Conservation (phyloP, 2,888 invertebrate genomes). For the Serripes groenlandicus region DNA sequence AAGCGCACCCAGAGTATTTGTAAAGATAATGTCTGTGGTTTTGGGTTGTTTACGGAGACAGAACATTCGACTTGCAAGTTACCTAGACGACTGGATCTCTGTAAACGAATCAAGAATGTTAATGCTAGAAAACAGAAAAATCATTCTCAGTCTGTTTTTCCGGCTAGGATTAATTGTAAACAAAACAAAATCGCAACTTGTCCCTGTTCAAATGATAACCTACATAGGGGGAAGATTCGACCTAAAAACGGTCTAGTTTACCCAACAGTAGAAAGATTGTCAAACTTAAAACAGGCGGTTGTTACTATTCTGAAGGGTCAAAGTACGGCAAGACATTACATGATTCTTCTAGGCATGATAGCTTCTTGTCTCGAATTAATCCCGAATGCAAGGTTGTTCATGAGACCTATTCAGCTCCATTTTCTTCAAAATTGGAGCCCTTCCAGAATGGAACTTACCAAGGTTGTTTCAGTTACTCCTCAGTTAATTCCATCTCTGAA, state of each 20-base stretch:
- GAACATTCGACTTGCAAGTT: slow-evolving; percentile 38
- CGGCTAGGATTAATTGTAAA: slow-evolving; percentile 56
- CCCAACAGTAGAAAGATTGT: slow-evolving; percentile 41
- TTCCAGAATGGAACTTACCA: slow-evolving; percentile 21
- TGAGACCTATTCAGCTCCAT: slow-evolving; percentile 59
- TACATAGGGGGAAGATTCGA: slow-evolving; percentile 38
- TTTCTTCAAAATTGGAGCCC: slow-evolving; percentile 51
- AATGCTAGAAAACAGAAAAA: slow-evolving; percentile 18
- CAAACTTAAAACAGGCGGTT: slow-evolving; percentile 26
- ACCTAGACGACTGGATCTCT: slow-evolving; percentile 58
- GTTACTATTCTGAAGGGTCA: too few species aligned
- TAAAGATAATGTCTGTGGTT: slow-evolving; percentile 40
- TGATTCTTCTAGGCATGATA: slow-evolving; percentile 40
- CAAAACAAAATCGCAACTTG: slow-evolving; percentile 44
- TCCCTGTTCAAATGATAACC: slow-evolving; percentile 36
- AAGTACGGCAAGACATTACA: slow-evolving; percentile 35
- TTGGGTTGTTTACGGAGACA: slow-evolving; percentile 33
- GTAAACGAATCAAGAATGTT: slow-evolving; percentile 23
- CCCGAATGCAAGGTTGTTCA: slow-evolving; percentile 58
- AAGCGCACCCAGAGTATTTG: slow-evolving; percentile 38
- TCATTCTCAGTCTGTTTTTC: slow-evolving; percentile 42
- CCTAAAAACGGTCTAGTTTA: slow-evolving; percentile 35
- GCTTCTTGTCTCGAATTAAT: slow-evolving; percentile 57
- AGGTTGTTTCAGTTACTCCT: slow-evolving; percentile 10
- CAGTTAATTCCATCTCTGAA: not conserved